phyloP scores from a whole-genome alignment of 2,113 vertebrate species.

The Myrmecophaga tridactyla region DNA sequence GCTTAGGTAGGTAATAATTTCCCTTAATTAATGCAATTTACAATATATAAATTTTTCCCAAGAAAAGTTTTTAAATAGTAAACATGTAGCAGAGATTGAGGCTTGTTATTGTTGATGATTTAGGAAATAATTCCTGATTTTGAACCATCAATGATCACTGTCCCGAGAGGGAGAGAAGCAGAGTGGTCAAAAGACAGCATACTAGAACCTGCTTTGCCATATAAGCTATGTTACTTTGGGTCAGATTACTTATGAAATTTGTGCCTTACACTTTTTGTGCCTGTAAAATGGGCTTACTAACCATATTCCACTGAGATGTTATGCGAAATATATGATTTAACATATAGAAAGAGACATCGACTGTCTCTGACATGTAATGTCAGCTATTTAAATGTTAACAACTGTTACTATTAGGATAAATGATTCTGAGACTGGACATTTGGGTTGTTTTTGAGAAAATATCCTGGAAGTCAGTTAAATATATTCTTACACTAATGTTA shows the following conservation, averaged over 20 bases:
- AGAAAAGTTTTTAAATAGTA: background rate
- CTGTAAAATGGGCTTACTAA: slow-evolving; percentile 39
- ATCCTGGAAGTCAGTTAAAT: background rate
- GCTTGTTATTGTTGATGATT: background rate
- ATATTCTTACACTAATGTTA: background rate
- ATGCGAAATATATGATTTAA: slow-evolving; percentile 12
- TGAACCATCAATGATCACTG: background rate
- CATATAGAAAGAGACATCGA: background rate
- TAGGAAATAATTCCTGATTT: background rate
- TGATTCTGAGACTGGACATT: background rate
- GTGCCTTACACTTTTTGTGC: background rate
- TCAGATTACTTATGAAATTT: slow-evolving; percentile 2
- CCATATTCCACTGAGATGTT: background rate
- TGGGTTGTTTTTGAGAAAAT: background rate
- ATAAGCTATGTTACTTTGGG: background rate
- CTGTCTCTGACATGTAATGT: background rate
- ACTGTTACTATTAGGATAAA: background rate
- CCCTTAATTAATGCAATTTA: background rate
- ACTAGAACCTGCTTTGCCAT: background rate
- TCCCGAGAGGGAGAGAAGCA: background rate
- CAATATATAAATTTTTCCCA: background rate
- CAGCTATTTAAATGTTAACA: background rate
- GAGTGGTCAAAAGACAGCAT: background rate
- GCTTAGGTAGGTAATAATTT: background rate
- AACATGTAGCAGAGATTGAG: background rate